Evolutionary conservation across 2,113 vertebrate genomes (phyloP).

Genomic region (Butorides virescens): DNA sequence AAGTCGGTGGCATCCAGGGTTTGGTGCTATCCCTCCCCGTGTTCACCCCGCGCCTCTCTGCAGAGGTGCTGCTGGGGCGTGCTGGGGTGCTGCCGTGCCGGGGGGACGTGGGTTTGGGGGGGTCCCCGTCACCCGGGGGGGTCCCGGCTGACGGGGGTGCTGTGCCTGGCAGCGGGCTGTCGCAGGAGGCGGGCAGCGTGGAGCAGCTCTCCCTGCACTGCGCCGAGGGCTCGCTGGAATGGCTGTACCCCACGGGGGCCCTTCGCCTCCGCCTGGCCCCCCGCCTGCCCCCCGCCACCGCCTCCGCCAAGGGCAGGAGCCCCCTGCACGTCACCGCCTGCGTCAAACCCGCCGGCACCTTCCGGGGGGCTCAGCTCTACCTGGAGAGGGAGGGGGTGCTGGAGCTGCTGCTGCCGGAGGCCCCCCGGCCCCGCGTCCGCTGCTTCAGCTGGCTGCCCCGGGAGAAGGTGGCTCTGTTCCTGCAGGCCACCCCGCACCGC

Average conservation of each 20-base stretch:
- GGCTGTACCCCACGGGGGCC: conserved; percentile 89
- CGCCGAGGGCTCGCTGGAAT: conserved; percentile 85
- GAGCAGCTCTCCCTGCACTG: conserved; percentile 90
- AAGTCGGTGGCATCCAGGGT: fast-evolving
- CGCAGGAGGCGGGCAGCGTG: conserved; percentile 86
- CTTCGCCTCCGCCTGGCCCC: conserved; percentile 86
- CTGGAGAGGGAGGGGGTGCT: conserved; percentile 83
- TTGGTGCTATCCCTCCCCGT: not conserved
- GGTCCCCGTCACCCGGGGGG: fast-evolving
- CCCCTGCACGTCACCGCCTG: conserved; percentile 80
- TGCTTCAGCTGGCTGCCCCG: conserved; percentile 84
- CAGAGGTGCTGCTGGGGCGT: fast-evolving
- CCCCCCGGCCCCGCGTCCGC: conserved; percentile 70
- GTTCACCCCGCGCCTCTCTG: fast-evolving
- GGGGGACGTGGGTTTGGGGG: too few species aligned
- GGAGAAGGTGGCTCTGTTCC: conserved; percentile 86
- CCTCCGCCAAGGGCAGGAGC: conserved; percentile 53
- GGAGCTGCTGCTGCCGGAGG: conserved; percentile 87
- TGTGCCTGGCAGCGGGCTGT: conserved; percentile 79
- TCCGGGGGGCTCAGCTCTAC: conserved; percentile 90
- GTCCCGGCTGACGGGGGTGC: not conserved
- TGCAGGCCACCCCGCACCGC: conserved; percentile 88
- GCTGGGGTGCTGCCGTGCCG: fast-evolving
- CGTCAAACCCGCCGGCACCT: conserved; percentile 80
- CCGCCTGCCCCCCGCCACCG: conserved; percentile 71